Evolutionary conservation across 2,113 vertebrate genomes (phyloP), one percentile per base, ranked within the genome.

Genomic region (Pachycephala philippinensis): DNA sequence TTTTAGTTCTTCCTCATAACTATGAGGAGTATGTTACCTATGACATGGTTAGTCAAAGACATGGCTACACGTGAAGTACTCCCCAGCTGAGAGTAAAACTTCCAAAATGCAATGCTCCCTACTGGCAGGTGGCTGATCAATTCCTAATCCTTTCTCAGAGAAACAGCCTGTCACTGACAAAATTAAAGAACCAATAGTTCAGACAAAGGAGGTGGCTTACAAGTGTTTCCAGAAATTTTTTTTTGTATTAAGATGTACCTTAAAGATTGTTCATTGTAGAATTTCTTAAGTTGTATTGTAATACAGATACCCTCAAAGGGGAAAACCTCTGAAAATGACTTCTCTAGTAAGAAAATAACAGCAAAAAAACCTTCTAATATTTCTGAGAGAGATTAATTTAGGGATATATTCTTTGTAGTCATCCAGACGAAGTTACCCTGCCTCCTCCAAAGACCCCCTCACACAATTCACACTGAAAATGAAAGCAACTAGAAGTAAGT

Each of bases 61-160:
- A n/a, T 1, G 6, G 16, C 66, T 61, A 59, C 39, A 71, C 22
- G 15, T 39, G 47, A 68, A 68, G 37, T 20, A 31, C 17, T 44
- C 19, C 30, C 65, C 47, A 75, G 4, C 4, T 49, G 27, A 66
- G 26, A 87, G 21, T 8, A 68, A 82, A 84, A 44, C 37, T 61
- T 53, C n/a, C 35, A 77, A 69, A 84, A 42, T 3, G 17, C 64
- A 81, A 13, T 0, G 1, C 8, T 80, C 44, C 42, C 0, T 0
- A 27, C 59, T 69, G 35, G 42, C 42, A 74, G 78, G 50, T 57
- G n/a, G 30, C 26, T 27, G 6, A 50, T 35, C 45, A 59, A 3
- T 21, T 33, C 56, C 7, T 28, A 57, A 57, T 31, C 13, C 18
- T 4, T 13, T 40, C 31, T 39, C 68, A 84, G 50, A 42, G 50